Evolutionary conservation across 1,140 invertebrate genomes (phyloP), one percentile per base, ranked within the genome.

Genomic region (Sitophilus oryzae): DNA sequence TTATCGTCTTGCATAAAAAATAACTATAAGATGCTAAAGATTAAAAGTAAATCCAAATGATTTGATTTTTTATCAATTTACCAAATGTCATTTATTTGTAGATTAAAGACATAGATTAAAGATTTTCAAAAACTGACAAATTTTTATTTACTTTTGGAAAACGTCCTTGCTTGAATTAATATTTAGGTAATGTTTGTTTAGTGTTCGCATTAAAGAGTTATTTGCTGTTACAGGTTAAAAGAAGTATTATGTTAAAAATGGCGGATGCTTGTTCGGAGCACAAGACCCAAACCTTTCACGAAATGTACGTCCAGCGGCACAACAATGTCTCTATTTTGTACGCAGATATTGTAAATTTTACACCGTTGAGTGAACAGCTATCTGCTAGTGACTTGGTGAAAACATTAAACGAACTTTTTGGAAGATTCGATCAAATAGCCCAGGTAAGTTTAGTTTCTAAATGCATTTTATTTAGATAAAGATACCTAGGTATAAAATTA

Each of bases 281-380:
- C 45, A 75, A 77, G n/a, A 78, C 78, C 20, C 84, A 86, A 48
- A 87, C 81, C 1, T 98, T 97, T 70, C 93, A 97, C 67, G 93
- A 97, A 69, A 89, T 98, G 81, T 96, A 97, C 73, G 93, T 98
- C 8, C 91, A 96, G 66, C 77, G 92, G n/a, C 92, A 98, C 71
- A 94, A 96, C 67, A 95, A 95, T 70, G 95, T 98, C 61, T 96
- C 93, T 67, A 97, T 98, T 61, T 76, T 98, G 8, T 98, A 97
- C 74, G 96, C 96, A 0, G 96, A 98, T 67, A 98, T 98, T 57
- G 95, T 97, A 34, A 96, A 96, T 72, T 98, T 98, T 69, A 98
- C 96, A 0, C 90, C 91, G 0, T 75, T 98, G 2, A 95, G 93
- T 0, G 93, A 94, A 56, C 82, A 90, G 64, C 80, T 96, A 47